Conservation (phyloP, 1,140 invertebrate genomes). For the Cataglyphis hispanica region DNA sequence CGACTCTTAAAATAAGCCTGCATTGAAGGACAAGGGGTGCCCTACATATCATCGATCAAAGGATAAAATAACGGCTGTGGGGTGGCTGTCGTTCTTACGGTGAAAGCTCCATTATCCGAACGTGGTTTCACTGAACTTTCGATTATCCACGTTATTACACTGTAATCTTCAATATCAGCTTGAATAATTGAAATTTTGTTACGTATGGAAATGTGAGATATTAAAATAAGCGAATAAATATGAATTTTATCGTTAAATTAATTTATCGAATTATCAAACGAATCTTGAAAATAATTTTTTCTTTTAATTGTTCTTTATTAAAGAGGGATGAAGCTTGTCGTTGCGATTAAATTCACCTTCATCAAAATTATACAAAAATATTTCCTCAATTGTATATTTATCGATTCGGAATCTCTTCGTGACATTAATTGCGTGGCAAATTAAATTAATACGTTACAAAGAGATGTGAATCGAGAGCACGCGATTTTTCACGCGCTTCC, state of each 20-base stretch:
- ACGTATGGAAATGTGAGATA: not conserved
- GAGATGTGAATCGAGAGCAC: slow-evolving; percentile 19
- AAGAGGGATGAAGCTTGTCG: not conserved
- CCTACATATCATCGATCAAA: slow-evolving; percentile 54
- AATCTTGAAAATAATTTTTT: not conserved
- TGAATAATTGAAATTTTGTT: slow-evolving; percentile 17
- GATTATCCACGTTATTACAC: not conserved
- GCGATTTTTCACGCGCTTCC: slow-evolving; percentile 46
- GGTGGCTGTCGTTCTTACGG: not conserved
- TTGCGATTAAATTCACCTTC: not conserved
- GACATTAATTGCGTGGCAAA: not conserved
- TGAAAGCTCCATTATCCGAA: slow-evolving; percentile 15
- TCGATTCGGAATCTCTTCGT: not conserved
- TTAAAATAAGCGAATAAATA: not conserved
- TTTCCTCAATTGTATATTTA: not conserved
- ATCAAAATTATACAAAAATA: not conserved
- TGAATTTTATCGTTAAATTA: not conserved
- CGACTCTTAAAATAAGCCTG: slow-evolving; percentile 53
- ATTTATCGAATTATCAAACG: not conserved
- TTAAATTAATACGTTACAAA: slow-evolving; percentile 50
- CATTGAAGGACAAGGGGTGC: slow-evolving; percentile 47
- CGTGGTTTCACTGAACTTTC: slow-evolving; percentile 24
- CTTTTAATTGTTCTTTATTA: not conserved
- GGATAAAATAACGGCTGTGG: slow-evolving; percentile 12
- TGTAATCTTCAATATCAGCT: not conserved